Evolutionary conservation across 1,140 invertebrate species (phyloP), one percentile per base, ranked within the genome.

Genomic region (Euglossa dilemma): DNA sequence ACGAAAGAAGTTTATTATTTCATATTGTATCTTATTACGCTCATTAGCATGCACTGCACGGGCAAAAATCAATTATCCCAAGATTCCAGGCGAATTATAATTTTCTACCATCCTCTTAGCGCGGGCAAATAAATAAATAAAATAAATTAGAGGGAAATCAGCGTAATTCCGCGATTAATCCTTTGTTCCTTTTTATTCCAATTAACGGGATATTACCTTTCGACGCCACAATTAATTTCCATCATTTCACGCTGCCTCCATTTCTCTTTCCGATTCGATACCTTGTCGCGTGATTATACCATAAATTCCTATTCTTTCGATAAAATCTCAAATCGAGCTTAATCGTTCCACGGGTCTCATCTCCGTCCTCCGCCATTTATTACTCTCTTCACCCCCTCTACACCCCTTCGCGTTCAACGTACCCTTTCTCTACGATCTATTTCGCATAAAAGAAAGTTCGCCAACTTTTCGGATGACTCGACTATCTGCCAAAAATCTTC

Each of bases 1-100:
- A 54, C n/a, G 45, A 52, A 76, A 76, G 52, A 75, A 67, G 52
- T 81, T 57, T 28, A 67, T 81, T 81, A 76, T 67, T 75, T 76
- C 52, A 71, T 70, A 52, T 50, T n/a, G 66, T 70, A 79, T 79
- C 56, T 61, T 36, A 59, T 79, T 81, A 81, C 72, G 59, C 25
- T 81, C 80, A 47, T 78, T 77, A 83, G 18, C 74, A 57, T 43
- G 45, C 64, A 7, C 66, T 9, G 43, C 47, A 50, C 28, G 9
- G 4, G 47, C 18, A 70, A 66, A 67, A 63, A 57, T 79, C 43
- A 84, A 63, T 84, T 84, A 83, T 45, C 36, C 54, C 18, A 50
- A 43, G 52, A 25, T 36, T n/a, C 50, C n/a, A 9, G 28, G 52
- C 70, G 54, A 66, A 66, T 47, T 25, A 12, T 23, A 57, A 47